Base-by-base conservation (phyloP, 2,888 invertebrate species). In the Sericinus montela region DNA sequence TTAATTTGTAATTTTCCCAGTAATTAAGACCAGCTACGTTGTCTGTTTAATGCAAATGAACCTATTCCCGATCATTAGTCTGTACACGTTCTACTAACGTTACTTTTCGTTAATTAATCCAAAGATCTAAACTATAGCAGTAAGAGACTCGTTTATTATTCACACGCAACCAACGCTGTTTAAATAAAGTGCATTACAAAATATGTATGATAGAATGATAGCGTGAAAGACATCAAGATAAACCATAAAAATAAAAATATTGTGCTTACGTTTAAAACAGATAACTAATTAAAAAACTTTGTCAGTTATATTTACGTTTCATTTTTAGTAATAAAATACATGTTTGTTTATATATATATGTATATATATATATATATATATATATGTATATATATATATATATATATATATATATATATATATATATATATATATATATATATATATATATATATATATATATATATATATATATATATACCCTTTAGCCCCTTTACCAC, bases 11-110 rank as follows among this genome's bases (percentile, higher is more conserved):
- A 81, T 84, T 84, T 84, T 78, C 83, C 64, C 80, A 78, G 85
- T 86, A 84, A 86, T 86, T 84, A 87, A 86, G 82, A 79, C 68
- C 73, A 72, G 67, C 58, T 62, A 70, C 74, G 65, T 71, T 74
- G 77, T 72, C 76, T 86, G 86, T 88, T 87, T 72, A 72, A 87
- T 88, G 88, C 84, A 86, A 87, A 88, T 88, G 85, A 87, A 80
- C 65, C 73, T 76, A 80, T 80, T 80, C 81, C 65, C 77, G 80
- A 87, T 86, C 86, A 87, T 87, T 87, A 88, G 86, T 78, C 74
- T 55, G 72, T 75, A 82, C 84, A 80, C 75, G 83, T 77, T 73
- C 75, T 80, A 81, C 76, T 77, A 76, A 82, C 73, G 76, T 72
- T 79, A 81, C 76, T 83, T 86, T 86, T 85, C 72, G 77, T 84